Evolutionary conservation across 1,140 invertebrate species (phyloP).

Genomic region (Chironomus striatipennis): DNA sequence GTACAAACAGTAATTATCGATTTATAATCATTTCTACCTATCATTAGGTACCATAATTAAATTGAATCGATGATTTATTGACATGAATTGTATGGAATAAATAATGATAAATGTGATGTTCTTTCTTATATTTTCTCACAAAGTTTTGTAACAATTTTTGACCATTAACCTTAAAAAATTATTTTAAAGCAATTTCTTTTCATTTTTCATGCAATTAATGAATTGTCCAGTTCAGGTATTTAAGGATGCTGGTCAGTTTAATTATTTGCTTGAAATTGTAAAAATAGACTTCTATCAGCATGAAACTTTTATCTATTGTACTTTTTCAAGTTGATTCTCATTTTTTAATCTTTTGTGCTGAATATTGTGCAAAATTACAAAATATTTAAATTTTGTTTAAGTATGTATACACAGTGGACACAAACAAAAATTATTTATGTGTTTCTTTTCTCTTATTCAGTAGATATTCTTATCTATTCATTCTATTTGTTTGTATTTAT

Average conservation of each 20-base stretch:
- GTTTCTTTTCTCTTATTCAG: no score
- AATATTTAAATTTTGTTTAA: neutral
- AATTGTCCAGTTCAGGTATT: neutral
- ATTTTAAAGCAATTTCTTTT: neutral
- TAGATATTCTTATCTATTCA: no score
- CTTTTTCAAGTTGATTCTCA: neutral
- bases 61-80: neutral
- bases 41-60: neutral
- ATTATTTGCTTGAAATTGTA: neutral
- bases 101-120: no score
- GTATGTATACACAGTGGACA: no score
- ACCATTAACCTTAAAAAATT: neutral
- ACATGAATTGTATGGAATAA: no score
- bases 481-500: no score
- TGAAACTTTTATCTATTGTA: neutral
- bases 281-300: neutral
- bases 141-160: no score
- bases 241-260: neutral
- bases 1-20: neutral
- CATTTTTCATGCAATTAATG: neutral
- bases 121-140: no score
- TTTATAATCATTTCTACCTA: neutral
- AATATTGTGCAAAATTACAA: neutral
- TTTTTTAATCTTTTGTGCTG: neutral
- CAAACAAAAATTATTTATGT: no score